Percentiles rank a stretch among this genome's conserved stretches.
Conservation (phyloP, 2,888 invertebrate species). For the Margaritifera margaritifera region DNA sequence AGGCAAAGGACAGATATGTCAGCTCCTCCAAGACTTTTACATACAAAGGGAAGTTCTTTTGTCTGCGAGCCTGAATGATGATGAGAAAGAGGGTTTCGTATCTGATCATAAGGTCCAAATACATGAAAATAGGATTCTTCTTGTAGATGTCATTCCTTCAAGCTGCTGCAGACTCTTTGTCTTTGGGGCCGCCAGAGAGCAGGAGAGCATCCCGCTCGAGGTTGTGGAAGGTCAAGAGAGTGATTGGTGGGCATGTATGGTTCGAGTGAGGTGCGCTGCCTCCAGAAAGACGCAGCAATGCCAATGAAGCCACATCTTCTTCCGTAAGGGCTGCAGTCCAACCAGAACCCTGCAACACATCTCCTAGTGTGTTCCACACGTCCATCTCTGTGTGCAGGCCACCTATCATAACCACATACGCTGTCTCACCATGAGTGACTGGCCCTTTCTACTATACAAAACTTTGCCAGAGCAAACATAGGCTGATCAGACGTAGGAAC, state of each 20-base stretch:
- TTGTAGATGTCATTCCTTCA: neutral
- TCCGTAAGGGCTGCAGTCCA: too few relatives aligned
- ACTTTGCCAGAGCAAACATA: neutral
- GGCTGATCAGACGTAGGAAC: constrained; percentile 1
- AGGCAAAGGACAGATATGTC: neutral
- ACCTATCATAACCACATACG: neutral
- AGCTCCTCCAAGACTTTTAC: neutral
- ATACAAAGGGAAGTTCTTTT: neutral
- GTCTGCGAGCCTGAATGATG: neutral
- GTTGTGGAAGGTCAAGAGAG: too few relatives aligned
- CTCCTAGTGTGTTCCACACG: too few relatives aligned
- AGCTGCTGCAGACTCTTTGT: too few relatives aligned
- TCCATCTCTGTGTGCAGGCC: neutral
- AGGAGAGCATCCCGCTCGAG: too few relatives aligned
- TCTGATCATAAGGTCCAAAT: neutral
- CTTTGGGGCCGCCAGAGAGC: too few relatives aligned
- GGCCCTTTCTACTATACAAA: neutral
- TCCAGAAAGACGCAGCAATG: too few relatives aligned
- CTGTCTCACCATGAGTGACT: neutral
- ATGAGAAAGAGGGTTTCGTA: neutral
- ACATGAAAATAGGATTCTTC: neutral
- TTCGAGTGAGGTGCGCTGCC: too few relatives aligned
- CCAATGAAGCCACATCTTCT: too few relatives aligned
- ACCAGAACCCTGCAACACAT: too few relatives aligned
- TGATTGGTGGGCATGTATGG: too few relatives aligned